Evolutionary conservation across 2,113 vertebrate species (phyloP), one percentile per base, ranked within the genome.

Genomic region (Toxotes chatareus): DNA sequence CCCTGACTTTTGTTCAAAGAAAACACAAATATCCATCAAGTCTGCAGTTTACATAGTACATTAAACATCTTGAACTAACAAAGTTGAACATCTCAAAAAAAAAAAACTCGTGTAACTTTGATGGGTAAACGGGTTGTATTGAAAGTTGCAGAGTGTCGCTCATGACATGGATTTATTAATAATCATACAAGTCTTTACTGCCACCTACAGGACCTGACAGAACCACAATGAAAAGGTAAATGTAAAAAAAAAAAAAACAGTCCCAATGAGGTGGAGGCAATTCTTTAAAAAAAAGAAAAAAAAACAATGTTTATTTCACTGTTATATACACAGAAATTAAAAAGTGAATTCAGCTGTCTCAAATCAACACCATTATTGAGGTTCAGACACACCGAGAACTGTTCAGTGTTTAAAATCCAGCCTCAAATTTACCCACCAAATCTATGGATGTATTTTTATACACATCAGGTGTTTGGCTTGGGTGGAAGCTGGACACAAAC

Each of bases 251-350:
- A 32, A 23, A 42, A 40, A 56, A 73, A 36, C 23, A 31, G 38
- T 36, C 21, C 49, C 63, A 84, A 80, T 69, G 31, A 83, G 3
- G 3, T 57, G 14, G 55, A 71, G 63, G n/a, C 69, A 75, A 40
- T 9, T 56, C 34, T 70, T 81, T 83, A 78, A 84, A 89, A 92
- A 91, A 89, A 27, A 81, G 66, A 92, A 85, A 93, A 92, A 78
- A 90, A 85, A 90, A 84, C 70, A 80, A 86, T 51, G 70, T 94
- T 94, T 94, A 94, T 94, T 95, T 87, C 47, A 85, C 89, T 86
- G 74, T 75, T 90, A 91, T 92, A 92, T 92, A 70, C 90, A 94
- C 85, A 93, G 78, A 89, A 87, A 88, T 87, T 68, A 70, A 89
- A 92, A 85, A 63, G 60, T 27, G 53, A 91, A 86, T 77, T 80